Evolutionary conservation across 2,113 vertebrate species (phyloP).

Genomic region (Saguinus imperator): DNA sequence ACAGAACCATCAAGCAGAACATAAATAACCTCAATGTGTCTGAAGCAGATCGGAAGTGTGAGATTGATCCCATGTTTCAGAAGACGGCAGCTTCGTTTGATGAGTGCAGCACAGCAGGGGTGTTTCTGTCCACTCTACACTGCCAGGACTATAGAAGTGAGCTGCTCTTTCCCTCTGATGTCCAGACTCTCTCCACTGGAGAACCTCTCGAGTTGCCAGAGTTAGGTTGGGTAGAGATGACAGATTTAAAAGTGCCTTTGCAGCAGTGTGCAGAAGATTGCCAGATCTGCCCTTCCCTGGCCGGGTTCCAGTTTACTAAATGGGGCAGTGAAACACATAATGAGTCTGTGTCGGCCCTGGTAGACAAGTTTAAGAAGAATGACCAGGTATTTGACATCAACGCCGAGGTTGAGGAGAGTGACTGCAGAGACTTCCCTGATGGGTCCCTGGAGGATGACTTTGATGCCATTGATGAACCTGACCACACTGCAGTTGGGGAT

Average conservation of each 20-base stretch:
- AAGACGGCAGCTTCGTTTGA: conserved; percentile 91
- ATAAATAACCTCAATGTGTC: too few species aligned
- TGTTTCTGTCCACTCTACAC: conserved; percentile 90
- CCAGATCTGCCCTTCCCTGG: conserved; percentile 92
- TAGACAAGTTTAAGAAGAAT: conserved; percentile 92
- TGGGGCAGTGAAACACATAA: conserved; percentile 87
- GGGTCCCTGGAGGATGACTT: conserved; percentile 82
- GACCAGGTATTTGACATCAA: conserved; percentile 91
- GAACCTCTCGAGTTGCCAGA: conserved; percentile 75
- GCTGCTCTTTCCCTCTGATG: conserved; percentile 88
- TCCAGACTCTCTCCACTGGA: conserved; percentile 86
- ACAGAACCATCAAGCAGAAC: too few species aligned
- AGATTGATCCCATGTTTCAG: conserved; percentile 91
- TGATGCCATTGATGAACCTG: conserved; percentile 80
- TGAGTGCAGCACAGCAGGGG: conserved; percentile 90
- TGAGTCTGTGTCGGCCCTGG: conserved; percentile 90
- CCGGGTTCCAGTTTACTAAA: conserved; percentile 91
- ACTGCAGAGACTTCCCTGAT: conserved; percentile 74
- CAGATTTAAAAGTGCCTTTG: conserved; percentile 82
- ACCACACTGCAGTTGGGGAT: conserved; percentile 47
- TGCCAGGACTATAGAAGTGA: conserved; percentile 87
- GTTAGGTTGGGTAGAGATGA: conserved; percentile 68
- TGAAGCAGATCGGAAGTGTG: too few species aligned
- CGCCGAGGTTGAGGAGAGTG: conserved; percentile 80
- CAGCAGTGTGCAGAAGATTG: conserved; percentile 85